Evolutionary conservation across 2,797 vertebrate genomes (phyloP), one percentile per base, ranked within the genome.

Genomic region (Malacoraja senta): DNA sequence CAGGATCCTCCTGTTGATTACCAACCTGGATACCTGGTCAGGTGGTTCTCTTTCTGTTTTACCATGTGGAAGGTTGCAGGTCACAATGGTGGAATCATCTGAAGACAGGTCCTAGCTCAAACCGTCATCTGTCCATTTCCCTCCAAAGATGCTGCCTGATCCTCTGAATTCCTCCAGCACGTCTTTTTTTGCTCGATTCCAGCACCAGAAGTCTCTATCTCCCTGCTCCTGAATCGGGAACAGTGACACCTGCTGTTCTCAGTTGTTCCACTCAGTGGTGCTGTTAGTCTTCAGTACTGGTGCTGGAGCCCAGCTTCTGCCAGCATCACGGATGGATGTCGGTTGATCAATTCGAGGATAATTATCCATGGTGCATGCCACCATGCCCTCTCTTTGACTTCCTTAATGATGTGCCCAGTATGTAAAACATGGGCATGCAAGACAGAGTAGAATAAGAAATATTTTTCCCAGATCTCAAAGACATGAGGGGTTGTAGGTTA

Each of bases 211-310:
- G 44, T 53, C 44, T 53, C 44, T 53, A 53, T 6, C 44, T 53
- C 44, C 44, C 44, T 24, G 38, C 35, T 21, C 44, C 3, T 83
- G 9, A 12, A 4, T 9, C 3, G 4, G n/a, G 8, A 9, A 68
- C 63, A 35, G 21, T 3, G 19, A n/a, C 6, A 32, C 58, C 58
- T 63, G 58, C 58, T 17, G 19, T 88, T 35, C 61, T 19, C 2
- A 35, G n/a, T 35, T 68, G n/a, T 0, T 68, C 19, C 84, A 88
- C 63, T 68, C 1, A 63, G 19, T 88, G 84, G 84, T 68, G 61
- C 84, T 68, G 63, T 68, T 68, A 35, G n/a, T 65, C 84, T 88
- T 68, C 84, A 88, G n/a, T 35, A 63, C 15, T 65, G 84, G 84
- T 9, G n/a, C 61, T 17, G 83, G n/a, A 63, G n/a, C 24, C 53